Evolutionary conservation across 2,113 vertebrate genomes (phyloP).

Genomic region (Ifrita kowaldi): DNA sequence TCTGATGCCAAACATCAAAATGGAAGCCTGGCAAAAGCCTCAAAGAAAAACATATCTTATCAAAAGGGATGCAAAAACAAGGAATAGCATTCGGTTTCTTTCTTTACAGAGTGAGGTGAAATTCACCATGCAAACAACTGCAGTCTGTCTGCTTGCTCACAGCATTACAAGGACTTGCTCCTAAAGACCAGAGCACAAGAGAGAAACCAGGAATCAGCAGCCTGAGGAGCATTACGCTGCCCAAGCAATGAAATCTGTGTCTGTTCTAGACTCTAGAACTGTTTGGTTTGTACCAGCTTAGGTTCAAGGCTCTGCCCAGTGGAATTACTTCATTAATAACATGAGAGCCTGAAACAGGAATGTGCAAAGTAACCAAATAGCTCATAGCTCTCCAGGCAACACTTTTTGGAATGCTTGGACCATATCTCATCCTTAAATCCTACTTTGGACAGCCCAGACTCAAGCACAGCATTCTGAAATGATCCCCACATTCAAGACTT

Average conservation of each 20-base stretch:
- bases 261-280: neutral
- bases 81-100: neutral
- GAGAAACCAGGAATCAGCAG: neutral
- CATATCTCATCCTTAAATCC: neutral
- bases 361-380: neutral
- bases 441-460: neutral
- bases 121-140: neutral
- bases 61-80: neutral
- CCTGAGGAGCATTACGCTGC: neutral
- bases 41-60: neutral
- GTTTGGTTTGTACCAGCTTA: neutral
- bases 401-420: neutral
- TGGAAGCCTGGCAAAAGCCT: neutral
- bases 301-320: neutral
- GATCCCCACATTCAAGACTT: neutral
- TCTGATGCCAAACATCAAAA: neutral
- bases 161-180: neutral
- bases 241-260: neutral
- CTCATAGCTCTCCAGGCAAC: neutral
- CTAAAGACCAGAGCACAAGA: neutral
- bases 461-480: neutral
- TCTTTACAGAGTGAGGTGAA: neutral
- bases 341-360: neutral
- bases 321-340: neutral
- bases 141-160: neutral